phyloP scores from a whole-genome alignment of 2,888 invertebrate genomes.

The Fragum whitleyi region DNA sequence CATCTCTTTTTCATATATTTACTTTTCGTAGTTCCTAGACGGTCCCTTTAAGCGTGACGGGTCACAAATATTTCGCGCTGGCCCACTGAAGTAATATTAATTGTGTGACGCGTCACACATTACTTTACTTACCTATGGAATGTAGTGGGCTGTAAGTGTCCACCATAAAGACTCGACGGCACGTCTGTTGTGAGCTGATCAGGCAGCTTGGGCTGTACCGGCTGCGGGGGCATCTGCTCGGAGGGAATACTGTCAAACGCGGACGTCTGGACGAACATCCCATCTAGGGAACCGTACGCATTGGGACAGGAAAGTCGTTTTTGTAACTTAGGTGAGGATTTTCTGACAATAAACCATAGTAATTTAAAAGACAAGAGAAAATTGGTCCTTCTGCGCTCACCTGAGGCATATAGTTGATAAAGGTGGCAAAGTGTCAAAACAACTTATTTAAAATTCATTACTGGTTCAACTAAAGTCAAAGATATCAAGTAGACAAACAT shows the following conservation, averaged over 20 bases:
- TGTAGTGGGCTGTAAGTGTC: not conserved
- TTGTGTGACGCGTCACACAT: too few relatives aligned
- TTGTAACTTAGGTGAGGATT: conserved; percentile 43
- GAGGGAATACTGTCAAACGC: conserved; percentile 39
- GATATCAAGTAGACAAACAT: too few relatives aligned
- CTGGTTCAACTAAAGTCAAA: too few relatives aligned
- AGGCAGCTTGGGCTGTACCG: conserved; percentile 40
- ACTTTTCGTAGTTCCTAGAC: too few relatives aligned
- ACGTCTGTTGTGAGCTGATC: not conserved
- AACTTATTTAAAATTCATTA: too few relatives aligned
- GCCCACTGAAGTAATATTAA: too few relatives aligned
- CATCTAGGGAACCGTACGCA: conserved; percentile 52
- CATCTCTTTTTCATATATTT: too few relatives aligned
- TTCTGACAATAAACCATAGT: conserved; percentile 40
- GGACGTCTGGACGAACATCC: conserved; percentile 33
- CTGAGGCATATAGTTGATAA: too few relatives aligned
- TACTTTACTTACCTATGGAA: not conserved
- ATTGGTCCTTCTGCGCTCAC: too few relatives aligned
- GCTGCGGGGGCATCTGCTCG: conserved; percentile 33
- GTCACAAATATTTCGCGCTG: too few relatives aligned
- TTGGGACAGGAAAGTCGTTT: conserved; percentile 54
- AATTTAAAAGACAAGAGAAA: not conserved
- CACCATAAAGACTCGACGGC: not conserved
- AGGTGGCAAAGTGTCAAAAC: too few relatives aligned
- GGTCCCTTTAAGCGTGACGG: too few relatives aligned